Evolutionary conservation across 53 echinoderm and acorn worm species (phyloP).

Genomic region (Mesocentrotus franciscanus): DNA sequence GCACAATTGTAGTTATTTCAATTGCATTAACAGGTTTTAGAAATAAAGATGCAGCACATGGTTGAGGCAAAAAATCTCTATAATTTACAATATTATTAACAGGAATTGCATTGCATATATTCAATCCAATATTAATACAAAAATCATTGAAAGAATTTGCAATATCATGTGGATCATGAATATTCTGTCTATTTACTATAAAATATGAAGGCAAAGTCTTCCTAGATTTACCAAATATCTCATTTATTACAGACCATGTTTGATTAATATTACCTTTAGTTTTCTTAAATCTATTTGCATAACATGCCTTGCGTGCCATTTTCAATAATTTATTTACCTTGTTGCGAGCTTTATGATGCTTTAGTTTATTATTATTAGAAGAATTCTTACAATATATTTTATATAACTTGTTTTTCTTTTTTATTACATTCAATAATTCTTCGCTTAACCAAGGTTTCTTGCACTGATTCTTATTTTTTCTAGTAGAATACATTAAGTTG

Average conservation of each 20-base stretch:
- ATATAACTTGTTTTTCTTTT: neutral
- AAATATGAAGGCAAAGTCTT: too few species aligned
- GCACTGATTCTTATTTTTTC: too few species aligned
- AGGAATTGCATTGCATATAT: neutral
- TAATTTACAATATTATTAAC: neutral
- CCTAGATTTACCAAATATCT: conserved; percentile 1
- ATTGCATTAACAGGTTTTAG: neutral
- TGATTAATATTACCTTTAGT: neutral
- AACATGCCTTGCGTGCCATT: neutral
- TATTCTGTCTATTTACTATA: too few species aligned
- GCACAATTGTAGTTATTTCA: too few species aligned
- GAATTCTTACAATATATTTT: neutral
- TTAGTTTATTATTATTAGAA: too few species aligned
- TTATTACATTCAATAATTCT: too few species aligned
- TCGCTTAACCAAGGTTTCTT: too few species aligned
- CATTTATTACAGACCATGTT: neutral
- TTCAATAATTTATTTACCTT: neutral
- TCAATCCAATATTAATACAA: neutral
- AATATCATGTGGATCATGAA: too few species aligned
- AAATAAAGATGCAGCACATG: neutral
- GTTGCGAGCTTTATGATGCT: neutral
- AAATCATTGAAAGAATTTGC: neutral
- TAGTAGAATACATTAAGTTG: too few species aligned
- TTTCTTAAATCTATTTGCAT: too few species aligned
- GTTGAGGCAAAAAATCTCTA: neutral